A percentile compares a stretch with the other conserved stretches of the same genome.
Conservation (phyloP, 1,140 invertebrate species). For the Brachionus koreanus region DNA sequence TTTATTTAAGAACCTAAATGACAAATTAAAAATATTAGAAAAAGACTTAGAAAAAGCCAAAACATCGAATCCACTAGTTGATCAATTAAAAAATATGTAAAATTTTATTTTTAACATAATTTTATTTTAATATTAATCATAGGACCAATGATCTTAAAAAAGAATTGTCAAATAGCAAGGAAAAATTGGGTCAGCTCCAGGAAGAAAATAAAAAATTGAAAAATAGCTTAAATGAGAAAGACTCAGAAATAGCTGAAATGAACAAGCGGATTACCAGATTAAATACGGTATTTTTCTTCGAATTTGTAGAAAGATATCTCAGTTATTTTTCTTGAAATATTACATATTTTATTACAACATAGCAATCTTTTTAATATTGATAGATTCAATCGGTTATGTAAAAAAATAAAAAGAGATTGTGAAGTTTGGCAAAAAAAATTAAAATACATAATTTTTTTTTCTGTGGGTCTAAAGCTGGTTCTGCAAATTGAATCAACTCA, state of each 20-base stretch:
- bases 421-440: too few relatives aligned
- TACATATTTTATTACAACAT: too few relatives aligned
- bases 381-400: too few relatives aligned
- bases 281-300: not conserved
- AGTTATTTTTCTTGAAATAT: too few relatives aligned
- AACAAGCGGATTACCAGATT: constrained; percentile 12
- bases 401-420: too few relatives aligned
- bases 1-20: not conserved
- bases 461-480: too few relatives aligned
- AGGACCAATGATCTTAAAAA: not conserved
- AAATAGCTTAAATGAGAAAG: constrained; percentile 17
- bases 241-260: not conserved
- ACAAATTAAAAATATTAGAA: not conserved
- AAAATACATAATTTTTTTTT: too few relatives aligned
- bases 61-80: not conserved
- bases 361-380: too few relatives aligned
- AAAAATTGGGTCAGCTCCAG: not conserved
- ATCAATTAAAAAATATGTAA: constrained; percentile 26
- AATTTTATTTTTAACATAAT: not conserved
- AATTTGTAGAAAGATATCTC: not conserved
- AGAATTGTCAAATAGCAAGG: not conserved
- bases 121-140: not conserved
- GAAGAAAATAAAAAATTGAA: constrained; percentile 24
- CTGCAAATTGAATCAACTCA: too few relatives aligned
- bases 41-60: not conserved